A percentile compares a stretch with the other conserved stretches of the same genome.
Conservation (phyloP, 2,113 vertebrate genomes). For the Hymenochirus boettgeri region DNA sequence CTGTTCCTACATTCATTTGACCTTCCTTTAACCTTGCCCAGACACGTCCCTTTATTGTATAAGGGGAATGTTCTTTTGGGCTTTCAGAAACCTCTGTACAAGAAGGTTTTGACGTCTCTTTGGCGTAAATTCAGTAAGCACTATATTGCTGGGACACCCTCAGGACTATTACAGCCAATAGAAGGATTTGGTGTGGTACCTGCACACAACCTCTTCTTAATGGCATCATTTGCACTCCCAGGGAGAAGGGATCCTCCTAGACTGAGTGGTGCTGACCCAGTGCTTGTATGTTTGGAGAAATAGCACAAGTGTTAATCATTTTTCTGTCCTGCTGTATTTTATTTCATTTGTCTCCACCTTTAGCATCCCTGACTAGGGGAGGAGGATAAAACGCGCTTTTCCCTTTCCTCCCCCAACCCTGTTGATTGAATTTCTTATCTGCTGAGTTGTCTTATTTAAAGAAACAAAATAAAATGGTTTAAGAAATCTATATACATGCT, state of each 20-base stretch:
- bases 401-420: not conserved
- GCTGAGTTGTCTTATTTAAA: conserved; percentile 38
- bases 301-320: conserved; percentile 21
- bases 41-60: conserved; percentile 7
- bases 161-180: not conserved
- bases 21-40: not conserved
- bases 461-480: conserved; percentile 22
- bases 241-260: no score
- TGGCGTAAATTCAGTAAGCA: conserved; percentile 18
- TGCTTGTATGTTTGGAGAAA: not conserved
- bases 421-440: conserved; percentile 30
- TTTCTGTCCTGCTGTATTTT: not conserved
- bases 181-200: conserved; percentile 15
- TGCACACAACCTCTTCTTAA: conserved; percentile 17
- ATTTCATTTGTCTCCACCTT: not conserved
- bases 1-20: not conserved
- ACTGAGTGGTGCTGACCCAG: not conserved
- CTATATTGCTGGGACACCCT: conserved; percentile 9
- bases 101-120: conserved; percentile 31
- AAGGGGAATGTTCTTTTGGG: conserved; percentile 19
- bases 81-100: conserved; percentile 23
- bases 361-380: conserved; percentile 9
- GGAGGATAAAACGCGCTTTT: not conserved
- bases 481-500: conserved; percentile 11
- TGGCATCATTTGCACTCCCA: conserved; percentile 16